phyloP scores from a whole-genome alignment of 2,888 invertebrate genomes.

The Phyllotreta striolata region DNA sequence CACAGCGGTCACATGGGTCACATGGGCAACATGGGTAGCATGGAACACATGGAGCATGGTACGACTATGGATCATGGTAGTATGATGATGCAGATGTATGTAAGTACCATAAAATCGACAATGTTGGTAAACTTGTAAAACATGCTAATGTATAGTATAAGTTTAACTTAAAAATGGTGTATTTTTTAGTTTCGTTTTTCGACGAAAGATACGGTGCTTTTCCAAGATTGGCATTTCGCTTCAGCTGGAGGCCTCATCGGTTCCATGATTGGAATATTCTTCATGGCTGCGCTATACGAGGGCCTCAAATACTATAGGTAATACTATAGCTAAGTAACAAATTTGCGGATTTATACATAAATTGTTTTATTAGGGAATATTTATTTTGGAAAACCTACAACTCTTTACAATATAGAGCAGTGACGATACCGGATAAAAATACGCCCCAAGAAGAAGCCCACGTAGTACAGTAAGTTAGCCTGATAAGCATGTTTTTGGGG shows the following conservation, averaged over 20 bases:
- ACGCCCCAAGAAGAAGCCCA: constrained; percentile 72
- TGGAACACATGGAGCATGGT: neutral
- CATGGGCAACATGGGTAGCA: too few relatives aligned
- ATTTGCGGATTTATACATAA: neutral
- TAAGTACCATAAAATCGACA: neutral
- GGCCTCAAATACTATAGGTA: constrained; percentile 88
- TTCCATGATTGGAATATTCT: constrained; percentile 90
- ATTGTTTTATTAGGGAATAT: constrained; percentile 70
- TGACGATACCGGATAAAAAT: constrained; percentile 78
- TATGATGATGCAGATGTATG: constrained; percentile 1
- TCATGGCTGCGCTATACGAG: constrained; percentile 94
- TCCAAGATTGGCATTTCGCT: constrained; percentile 81
- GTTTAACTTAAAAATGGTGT: constrained; percentile 17
- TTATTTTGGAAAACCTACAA: constrained; percentile 89
- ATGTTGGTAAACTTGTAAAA: neutral
- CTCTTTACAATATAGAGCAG: constrained; percentile 84
- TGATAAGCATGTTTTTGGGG: constrained; percentile 38
- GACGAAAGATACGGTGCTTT: constrained; percentile 78
- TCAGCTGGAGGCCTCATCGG: constrained; percentile 81
- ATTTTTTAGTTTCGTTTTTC: constrained; percentile 83
- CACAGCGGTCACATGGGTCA: constrained; percentile 4
- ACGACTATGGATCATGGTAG: neutral
- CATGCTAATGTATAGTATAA: neutral
- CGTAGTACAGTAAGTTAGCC: constrained; percentile 79
- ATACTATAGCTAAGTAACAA: neutral